These are phyloP conservation scores for Siniperca knerii DNA, from an alignment of 2,113 vertebrate species.

Conservation along the genomic window DNA sequence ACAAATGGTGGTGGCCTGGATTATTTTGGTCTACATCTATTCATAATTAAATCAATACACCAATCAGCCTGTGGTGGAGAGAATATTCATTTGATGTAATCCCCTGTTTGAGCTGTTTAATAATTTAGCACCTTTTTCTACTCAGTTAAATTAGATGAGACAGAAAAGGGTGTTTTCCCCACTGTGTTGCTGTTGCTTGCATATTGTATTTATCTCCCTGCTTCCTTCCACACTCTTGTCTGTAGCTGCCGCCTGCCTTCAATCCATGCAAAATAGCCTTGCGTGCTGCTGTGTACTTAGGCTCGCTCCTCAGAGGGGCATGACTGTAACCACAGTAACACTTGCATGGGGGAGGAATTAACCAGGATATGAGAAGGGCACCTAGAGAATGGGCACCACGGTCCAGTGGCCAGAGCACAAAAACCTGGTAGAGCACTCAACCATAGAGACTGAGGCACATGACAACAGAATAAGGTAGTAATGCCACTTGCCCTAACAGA, in stretches of 20 bases:
- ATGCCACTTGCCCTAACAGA: background rate
- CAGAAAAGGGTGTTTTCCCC: slow-evolving; percentile 51
- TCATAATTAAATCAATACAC: slow-evolving; percentile 77
- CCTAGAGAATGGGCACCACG: slow-evolving; percentile 43
- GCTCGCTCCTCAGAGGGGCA: slow-evolving; percentile 45
- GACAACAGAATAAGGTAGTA: background rate
- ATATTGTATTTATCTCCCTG: slow-evolving; percentile 47
- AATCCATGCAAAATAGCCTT: slow-evolving; percentile 60
- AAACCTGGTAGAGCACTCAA: slow-evolving; percentile 2
- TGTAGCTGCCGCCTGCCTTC: slow-evolving; percentile 17
- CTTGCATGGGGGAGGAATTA: slow-evolving; percentile 57
- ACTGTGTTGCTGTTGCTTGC: slow-evolving; percentile 32
- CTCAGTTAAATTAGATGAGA: slow-evolving; percentile 75
- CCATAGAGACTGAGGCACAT: slow-evolving; percentile 17
- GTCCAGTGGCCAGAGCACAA: slow-evolving; percentile 22
- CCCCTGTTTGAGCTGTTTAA: slow-evolving; percentile 76
- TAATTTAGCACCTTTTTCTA: slow-evolving; percentile 71
- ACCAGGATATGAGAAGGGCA: slow-evolving; percentile 54
- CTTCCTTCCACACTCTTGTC: slow-evolving; percentile 26
- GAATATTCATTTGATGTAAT: slow-evolving; percentile 67
- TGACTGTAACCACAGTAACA: slow-evolving; percentile 77
- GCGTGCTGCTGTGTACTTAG: slow-evolving; percentile 42
- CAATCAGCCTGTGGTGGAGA: slow-evolving; percentile 68
- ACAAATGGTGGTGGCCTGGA: slow-evolving; percentile 33
- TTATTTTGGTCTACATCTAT: slow-evolving; percentile 71